Conservation (phyloP, 64 coral and sea anemone species). For the Porites lutea region DNA sequence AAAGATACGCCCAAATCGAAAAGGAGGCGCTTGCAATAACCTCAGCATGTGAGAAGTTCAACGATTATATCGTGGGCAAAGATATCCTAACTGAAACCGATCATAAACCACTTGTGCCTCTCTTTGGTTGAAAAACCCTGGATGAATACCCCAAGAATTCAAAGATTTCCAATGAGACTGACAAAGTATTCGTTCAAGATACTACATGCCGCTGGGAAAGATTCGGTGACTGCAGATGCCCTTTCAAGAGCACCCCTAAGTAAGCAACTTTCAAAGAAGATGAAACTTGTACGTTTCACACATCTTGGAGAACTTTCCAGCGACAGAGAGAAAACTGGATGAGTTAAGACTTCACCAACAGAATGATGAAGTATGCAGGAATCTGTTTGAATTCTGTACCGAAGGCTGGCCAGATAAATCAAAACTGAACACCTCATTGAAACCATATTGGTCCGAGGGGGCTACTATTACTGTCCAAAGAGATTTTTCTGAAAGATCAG, state of each 20-base stretch:
- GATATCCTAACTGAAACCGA: conserved; percentile 13
- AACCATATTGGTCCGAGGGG: conserved; percentile 35
- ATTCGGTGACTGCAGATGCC: conserved; percentile 1
- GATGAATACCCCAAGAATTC: conserved; percentile 39
- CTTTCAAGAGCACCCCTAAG: conserved; percentile 20
- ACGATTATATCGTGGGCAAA: conserved; percentile 28
- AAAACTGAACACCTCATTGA: not conserved
- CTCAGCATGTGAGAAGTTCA: conserved; percentile 22
- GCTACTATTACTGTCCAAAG: not conserved
- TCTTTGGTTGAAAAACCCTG: not conserved
- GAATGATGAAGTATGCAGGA: conserved; percentile 34
- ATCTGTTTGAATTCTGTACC: not conserved
- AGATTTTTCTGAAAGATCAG: conserved; percentile 50
- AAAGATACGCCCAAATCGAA: conserved; percentile 47
- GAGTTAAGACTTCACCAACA: conserved; percentile 42
- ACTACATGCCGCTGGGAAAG: not conserved
- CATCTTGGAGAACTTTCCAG: not conserved
- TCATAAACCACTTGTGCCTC: conserved; percentile 3
- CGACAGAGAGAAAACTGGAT: conserved; percentile 37
- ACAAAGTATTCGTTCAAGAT: conserved; percentile 1
- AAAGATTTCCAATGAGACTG: conserved; percentile 18
- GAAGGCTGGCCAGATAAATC: conserved; percentile 41
- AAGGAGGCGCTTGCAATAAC: conserved; percentile 23
- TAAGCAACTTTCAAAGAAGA: conserved; percentile 6
- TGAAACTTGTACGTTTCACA: too few relatives aligned